Conservation (phyloP, 1,140 invertebrate genomes). For the Diachasma alloeum region DNA sequence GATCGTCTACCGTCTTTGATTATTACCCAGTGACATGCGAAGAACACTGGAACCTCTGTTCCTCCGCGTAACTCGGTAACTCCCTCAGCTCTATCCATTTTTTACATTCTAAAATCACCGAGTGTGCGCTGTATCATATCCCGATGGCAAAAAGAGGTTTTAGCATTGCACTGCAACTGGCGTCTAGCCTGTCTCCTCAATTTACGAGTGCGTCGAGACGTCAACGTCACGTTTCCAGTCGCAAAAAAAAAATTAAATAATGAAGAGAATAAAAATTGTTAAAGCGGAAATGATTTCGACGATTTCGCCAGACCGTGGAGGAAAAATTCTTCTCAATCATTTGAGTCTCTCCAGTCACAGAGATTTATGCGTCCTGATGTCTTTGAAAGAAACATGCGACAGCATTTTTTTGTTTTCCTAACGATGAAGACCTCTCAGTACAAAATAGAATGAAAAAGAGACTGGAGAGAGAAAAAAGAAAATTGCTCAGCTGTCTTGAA, state of each 20-base stretch:
- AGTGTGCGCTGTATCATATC: background rate
- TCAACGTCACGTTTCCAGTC: background rate
- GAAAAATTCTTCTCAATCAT: constrained; percentile 7
- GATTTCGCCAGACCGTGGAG: constrained; percentile 30
- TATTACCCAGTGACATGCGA: constrained; percentile 14
- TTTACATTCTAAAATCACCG: background rate
- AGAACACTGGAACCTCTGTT: constrained; percentile 26
- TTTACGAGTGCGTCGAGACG: background rate
- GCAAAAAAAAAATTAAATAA: background rate
- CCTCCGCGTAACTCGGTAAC: constrained; percentile 23
- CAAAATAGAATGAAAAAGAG: constrained; percentile 2
- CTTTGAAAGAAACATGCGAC: background rate
- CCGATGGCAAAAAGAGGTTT: background rate
- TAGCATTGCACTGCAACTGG: background rate
- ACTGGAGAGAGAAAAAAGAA: background rate
- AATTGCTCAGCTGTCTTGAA: background rate
- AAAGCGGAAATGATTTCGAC: constrained; percentile 32
- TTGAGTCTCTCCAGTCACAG: background rate
- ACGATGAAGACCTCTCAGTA: background rate
- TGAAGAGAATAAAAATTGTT: background rate
- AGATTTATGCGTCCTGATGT: constrained; percentile 27
- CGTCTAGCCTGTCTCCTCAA: background rate
- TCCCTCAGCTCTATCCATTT: constrained; percentile 5
- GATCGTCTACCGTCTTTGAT: constrained; percentile 12
- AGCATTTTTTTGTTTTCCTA: constrained; percentile 8